phyloP scores from a whole-genome alignment of 1,140 invertebrate genomes.

The Ceratoteleas bidentatus region DNA sequence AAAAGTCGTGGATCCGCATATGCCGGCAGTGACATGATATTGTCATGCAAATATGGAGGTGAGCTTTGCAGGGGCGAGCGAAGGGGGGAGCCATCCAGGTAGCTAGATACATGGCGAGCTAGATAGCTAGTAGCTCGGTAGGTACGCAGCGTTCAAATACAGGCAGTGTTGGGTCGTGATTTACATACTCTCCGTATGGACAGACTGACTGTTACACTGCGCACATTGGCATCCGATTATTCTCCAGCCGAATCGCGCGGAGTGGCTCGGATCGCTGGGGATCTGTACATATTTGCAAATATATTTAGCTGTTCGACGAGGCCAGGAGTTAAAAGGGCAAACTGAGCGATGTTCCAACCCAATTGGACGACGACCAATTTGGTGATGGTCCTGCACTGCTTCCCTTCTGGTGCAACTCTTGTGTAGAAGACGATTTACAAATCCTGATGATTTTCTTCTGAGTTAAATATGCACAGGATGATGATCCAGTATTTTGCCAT shows the following conservation, averaged over 20 bases:
- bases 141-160: slow-evolving; percentile 55
- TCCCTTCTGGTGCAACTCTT: background rate
- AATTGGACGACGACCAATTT: slow-evolving; percentile 76
- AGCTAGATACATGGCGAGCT: slow-evolving; percentile 13
- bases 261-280: slow-evolving; percentile 69
- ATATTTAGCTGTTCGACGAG: slow-evolving; percentile 74
- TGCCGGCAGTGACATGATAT: slow-evolving; percentile 71
- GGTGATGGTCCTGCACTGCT: slow-evolving; percentile 52
- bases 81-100: slow-evolving; percentile 19
- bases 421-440: background rate
- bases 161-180: slow-evolving; percentile 68
- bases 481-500: too few relatives aligned
- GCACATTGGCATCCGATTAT: slow-evolving; percentile 76
- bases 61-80: slow-evolving; percentile 43
- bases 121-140: slow-evolving; percentile 24
- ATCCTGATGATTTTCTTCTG: too few relatives aligned
- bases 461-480: too few relatives aligned
- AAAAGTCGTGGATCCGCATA: slow-evolving; percentile 69
- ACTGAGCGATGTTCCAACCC: slow-evolving; percentile 69
- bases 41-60: slow-evolving; percentile 74
- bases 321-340: slow-evolving; percentile 76
- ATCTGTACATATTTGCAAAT: slow-evolving; percentile 80
- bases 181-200: slow-evolving; percentile 74
- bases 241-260: slow-evolving; percentile 50
- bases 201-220: slow-evolving; percentile 57